A percentile compares a stretch with the other conserved stretches of the same genome.
Evolutionary conservation across 2,113 vertebrate species (phyloP).

Genomic region (Pogonocichla stellata): DNA sequence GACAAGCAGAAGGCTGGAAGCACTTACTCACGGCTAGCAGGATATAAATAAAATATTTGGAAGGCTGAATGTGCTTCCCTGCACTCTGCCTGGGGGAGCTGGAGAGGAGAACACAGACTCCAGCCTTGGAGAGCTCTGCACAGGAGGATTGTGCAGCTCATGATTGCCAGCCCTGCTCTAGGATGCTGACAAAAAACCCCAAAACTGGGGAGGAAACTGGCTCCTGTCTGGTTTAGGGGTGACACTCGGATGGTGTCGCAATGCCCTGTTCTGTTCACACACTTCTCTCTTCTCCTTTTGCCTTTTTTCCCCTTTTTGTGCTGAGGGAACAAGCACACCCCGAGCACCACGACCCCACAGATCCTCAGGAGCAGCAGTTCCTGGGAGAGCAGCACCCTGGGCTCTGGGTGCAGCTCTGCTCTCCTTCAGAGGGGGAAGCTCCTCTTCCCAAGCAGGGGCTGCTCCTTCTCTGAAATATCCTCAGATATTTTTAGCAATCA

Average conservation of each 20-base stretch:
- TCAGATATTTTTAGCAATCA: neutral
- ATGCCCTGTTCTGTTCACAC: fast-evolving
- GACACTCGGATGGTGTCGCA: fast-evolving
- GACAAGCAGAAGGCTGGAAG: slow-evolving; percentile 22
- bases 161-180: neutral
- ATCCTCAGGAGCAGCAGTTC: neutral
- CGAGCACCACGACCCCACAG: fast-evolving
- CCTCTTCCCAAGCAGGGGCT: fast-evolving
- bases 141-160: fast-evolving
- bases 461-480: neutral
- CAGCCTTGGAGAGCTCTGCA: neutral
- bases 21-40: neutral
- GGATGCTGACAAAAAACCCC: neutral
- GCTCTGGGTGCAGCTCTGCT: no score
- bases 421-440: neutral
- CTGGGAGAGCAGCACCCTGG: no score
- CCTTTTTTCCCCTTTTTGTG: fast-evolving
- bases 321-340: neutral
- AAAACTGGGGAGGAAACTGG: fast-evolving
- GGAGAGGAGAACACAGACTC: fast-evolving
- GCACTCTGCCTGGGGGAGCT: neutral
- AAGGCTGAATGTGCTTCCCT: neutral
- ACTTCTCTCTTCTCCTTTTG: neutral
- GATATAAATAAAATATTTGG: slow-evolving; percentile 27
- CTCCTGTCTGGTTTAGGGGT: fast-evolving